Evolutionary conservation across 2,888 invertebrate genomes (phyloP).

Genomic region (Diplazon laetatorius): DNA sequence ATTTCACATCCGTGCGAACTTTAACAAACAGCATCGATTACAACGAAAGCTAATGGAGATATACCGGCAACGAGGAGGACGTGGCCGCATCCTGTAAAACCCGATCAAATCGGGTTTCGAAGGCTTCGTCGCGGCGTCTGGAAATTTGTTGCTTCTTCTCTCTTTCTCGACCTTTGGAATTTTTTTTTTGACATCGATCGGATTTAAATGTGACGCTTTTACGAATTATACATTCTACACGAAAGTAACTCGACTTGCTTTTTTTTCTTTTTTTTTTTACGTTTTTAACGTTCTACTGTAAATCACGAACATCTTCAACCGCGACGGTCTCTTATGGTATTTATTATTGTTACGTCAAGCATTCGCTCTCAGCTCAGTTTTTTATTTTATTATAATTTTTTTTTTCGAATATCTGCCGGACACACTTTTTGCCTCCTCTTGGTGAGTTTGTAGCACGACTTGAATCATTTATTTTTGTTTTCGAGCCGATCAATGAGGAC

Average conservation of each 20-base stretch:
- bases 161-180: not conserved
- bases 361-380: not conserved
- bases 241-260: constrained; percentile 21
- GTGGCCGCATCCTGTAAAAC: not conserved
- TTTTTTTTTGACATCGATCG: constrained; percentile 13
- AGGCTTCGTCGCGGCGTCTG: not conserved
- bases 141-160: constrained; percentile 9
- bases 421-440: not conserved
- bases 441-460: not conserved
- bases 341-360: not conserved
- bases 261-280: too few species aligned
- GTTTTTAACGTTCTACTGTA: constrained; percentile 35
- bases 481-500: not conserved
- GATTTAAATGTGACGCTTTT: constrained; percentile 33
- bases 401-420: not conserved
- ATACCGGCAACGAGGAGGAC: constrained; percentile 44
- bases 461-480: not conserved
- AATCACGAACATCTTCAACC: constrained; percentile 50
- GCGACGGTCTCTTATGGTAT: constrained; percentile 2
- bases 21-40: constrained; percentile 41
- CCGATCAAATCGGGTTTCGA: not conserved
- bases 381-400: too few species aligned
- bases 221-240: constrained; percentile 27
- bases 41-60: constrained; percentile 42
- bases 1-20: constrained; percentile 38